phyloP scores from a whole-genome alignment of 2,113 vertebrate genomes.

The Zosterops pallidus region DNA sequence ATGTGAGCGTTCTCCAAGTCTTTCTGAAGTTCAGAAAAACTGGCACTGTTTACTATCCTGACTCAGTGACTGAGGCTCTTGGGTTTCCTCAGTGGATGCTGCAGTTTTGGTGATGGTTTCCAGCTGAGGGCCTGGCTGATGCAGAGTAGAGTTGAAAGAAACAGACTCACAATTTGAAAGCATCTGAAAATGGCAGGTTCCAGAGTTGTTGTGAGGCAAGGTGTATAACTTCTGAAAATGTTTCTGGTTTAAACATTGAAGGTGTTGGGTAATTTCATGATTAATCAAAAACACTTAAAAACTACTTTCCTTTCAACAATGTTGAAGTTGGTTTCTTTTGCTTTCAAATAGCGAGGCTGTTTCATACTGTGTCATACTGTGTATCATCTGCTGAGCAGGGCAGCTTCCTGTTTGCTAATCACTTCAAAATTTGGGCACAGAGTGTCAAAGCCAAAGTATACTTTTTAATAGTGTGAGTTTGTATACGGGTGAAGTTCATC shows the following conservation, averaged over 20 bases:
- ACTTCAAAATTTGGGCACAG: background rate
- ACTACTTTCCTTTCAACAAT: background rate
- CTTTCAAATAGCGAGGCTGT: background rate
- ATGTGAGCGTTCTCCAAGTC: background rate
- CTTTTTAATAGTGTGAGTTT: background rate
- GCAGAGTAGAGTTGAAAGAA: background rate
- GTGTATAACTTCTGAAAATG: background rate
- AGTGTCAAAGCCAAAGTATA: background rate
- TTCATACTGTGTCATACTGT: background rate
- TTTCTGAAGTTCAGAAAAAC: background rate
- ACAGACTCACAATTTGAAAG: background rate
- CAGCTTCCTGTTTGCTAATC: background rate
- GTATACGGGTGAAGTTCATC: background rate
- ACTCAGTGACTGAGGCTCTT: background rate
- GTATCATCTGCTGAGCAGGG: background rate
- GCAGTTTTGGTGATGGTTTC: background rate
- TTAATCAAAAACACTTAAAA: background rate
- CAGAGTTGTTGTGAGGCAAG: background rate
- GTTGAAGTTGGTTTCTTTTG: background rate
- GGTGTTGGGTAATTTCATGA: background rate
- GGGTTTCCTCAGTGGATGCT: background rate
- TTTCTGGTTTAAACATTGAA: background rate
- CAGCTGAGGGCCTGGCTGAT: background rate
- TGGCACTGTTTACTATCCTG: background rate
- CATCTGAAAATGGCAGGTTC: background rate